Evolutionary conservation across 1,140 invertebrate genomes (phyloP).

Genomic region (Monomorium pharaonis): DNA sequence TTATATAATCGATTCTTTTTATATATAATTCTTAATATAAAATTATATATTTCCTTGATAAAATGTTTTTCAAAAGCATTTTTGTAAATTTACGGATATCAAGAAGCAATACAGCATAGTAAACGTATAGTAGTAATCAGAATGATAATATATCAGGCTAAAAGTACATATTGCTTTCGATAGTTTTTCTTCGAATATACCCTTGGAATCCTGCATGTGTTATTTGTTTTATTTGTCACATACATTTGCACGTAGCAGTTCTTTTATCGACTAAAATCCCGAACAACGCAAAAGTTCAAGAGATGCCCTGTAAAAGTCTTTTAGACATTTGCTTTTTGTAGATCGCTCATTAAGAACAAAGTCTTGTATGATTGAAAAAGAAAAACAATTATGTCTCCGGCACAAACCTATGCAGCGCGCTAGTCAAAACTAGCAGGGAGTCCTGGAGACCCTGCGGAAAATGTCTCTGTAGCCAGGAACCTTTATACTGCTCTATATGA

Average conservation of each 20-base stretch:
- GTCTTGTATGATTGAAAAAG: conserved; percentile 28
- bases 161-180: conserved; percentile 44
- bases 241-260: conserved; percentile 12
- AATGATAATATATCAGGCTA: background rate
- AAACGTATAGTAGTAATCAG: conserved; percentile 8
- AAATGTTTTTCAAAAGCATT: background rate
- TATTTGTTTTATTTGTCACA: background rate
- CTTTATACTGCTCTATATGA: conserved; percentile 87
- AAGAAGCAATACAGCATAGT: background rate
- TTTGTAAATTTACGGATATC: background rate
- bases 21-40: conserved; percentile 26
- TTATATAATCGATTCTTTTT: conserved; percentile 3
- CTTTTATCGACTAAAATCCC: conserved; percentile 6
- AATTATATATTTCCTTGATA: conserved; percentile 3
- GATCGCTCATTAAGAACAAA: conserved; percentile 7
- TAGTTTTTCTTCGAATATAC: background rate
- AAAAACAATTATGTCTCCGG: conserved; percentile 81
- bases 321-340: conserved; percentile 37
- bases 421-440: conserved; percentile 85
- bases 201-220: background rate
- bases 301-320: conserved; percentile 9
- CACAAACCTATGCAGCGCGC: conserved; percentile 86
- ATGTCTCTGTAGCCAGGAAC: conserved; percentile 86
- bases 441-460: conserved; percentile 86
- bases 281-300: background rate